Base-by-base conservation (phyloP, 2,888 invertebrate species). In the Amaurobius ferox region DNA sequence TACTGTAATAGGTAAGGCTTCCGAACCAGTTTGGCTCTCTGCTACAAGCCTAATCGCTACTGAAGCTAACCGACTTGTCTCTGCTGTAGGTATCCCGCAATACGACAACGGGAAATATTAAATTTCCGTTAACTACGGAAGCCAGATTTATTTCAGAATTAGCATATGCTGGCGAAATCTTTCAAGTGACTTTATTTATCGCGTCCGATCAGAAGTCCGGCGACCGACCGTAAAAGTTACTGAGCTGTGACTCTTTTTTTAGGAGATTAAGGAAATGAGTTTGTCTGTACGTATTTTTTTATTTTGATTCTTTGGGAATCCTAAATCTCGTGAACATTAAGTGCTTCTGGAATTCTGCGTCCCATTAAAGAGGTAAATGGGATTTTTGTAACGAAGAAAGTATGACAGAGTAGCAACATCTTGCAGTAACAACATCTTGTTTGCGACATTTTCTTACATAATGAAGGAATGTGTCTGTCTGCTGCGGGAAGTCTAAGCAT, bases 111-210 rank as follows among this genome's bases (percentile, higher is more conserved):
- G 77, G 77, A 68, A 68, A 67, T 77, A 77, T 77, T 77, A 26
- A 28, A 77, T 77, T 77, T 68, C 77, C 61, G 35, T 35, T 44
- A 74, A 74, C 62, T 64, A 64, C 35, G 28, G 74, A 77, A 77
- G 68, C 77, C 77, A n/a, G 68, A 77, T 77, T 77, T 68, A 32
- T 77, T 77, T 55, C 77, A 35, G 39, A 77, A 77, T 77, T 77
- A 77, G 77, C 77, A 77, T 77, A 77, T 26, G 39, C 55, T 30
- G 40, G 39, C n/a, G 77, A 77, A 55, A 77, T 68, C 77, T 48
- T 77, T 55, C 77, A 77, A 77, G 77, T 77, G 77, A 67, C 48
- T 44, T 48, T 19, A 44, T 23, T 77, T 48, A 30, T 29, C n/a
- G 55, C 77, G 67, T 77, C 67, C 66, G 66, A 32, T 61, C 23